Evolutionary conservation across 1,140 invertebrate species (phyloP).

Genomic region (Asbolus verrucosus): DNA sequence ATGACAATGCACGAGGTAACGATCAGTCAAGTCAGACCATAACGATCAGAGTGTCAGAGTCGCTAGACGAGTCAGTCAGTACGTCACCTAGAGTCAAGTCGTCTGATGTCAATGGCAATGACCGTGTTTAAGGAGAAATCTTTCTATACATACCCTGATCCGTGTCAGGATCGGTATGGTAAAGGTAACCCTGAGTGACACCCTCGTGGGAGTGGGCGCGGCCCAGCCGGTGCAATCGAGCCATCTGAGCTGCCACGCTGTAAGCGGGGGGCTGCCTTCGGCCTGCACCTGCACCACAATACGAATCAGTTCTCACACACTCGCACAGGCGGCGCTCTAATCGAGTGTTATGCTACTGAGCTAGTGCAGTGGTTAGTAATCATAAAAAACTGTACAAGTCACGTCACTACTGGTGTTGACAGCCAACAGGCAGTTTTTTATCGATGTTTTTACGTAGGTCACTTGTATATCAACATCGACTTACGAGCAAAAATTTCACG

Average conservation of each 20-base stretch:
- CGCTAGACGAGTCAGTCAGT: slow-evolving; percentile 56
- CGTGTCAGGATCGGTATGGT: slow-evolving; percentile 77
- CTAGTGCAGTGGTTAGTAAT: too few species aligned
- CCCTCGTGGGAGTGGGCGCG: slow-evolving; percentile 89
- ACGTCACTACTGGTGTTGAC: too few species aligned
- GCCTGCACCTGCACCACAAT: slow-evolving; percentile 63
- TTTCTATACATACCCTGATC: slow-evolving; percentile 68
- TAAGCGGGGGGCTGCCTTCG: slow-evolving; percentile 78
- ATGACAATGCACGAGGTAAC: slow-evolving; percentile 41
- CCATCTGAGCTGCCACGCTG: slow-evolving; percentile 84
- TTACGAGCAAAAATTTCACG: too few species aligned
- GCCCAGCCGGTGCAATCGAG: slow-evolving; percentile 79
- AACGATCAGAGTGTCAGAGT: slow-evolving; percentile 62
- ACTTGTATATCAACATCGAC: too few species aligned
- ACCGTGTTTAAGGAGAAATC: slow-evolving; percentile 61
- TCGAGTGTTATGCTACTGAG: too few species aligned
- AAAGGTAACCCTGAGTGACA: slow-evolving; percentile 81
- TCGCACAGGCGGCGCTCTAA: too few species aligned
- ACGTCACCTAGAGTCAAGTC: slow-evolving; percentile 44
- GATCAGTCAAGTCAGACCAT: slow-evolving; percentile 57
- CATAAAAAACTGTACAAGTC: too few species aligned
- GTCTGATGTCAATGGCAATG: slow-evolving; percentile 31
- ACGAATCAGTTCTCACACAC: neutral
- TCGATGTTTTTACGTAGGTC: too few species aligned
- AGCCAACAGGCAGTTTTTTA: too few species aligned